These are phyloP conservation scores for Saccostrea cuccullata DNA, from an alignment of 1,140 invertebrate species.

Conservation along the genomic window DNA sequence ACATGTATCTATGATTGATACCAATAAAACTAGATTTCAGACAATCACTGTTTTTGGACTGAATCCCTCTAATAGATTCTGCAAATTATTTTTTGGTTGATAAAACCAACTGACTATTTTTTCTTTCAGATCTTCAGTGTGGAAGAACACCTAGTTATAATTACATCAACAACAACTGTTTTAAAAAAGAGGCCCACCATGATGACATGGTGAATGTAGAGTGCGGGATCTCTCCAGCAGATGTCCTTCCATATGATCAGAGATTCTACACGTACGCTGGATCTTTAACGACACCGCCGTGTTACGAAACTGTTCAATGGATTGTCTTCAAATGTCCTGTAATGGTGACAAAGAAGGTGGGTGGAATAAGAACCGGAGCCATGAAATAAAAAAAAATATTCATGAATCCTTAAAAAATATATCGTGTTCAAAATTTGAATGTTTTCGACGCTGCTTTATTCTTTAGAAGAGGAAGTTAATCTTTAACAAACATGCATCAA, in stretches of 20 bases:
- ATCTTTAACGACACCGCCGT: slow-evolving; percentile 86
- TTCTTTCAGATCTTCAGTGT: not conserved
- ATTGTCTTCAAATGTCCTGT: slow-evolving; percentile 80
- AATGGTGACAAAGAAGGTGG: not conserved
- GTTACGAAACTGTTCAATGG: slow-evolving; percentile 85
- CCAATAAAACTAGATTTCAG: too few species aligned
- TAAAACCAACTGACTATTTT: not conserved
- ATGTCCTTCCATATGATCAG: slow-evolving; percentile 11
- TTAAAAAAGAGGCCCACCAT: not conserved
- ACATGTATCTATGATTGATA: too few species aligned
- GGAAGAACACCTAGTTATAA: not conserved
- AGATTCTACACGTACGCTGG: slow-evolving; percentile 83
- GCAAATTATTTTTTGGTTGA: not conserved
- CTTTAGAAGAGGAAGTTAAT: too few species aligned
- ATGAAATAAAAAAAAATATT: too few species aligned
- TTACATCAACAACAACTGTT: not conserved
- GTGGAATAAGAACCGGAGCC: not conserved
- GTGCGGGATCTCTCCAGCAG: not conserved
- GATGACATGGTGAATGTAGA: not conserved
- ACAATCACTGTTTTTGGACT: not conserved
- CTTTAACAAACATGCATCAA: too few species aligned
- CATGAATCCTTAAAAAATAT: too few species aligned
- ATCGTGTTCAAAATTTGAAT: too few species aligned
- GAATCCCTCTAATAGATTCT: not conserved
- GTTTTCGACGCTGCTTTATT: too few species aligned